Base-by-base conservation (phyloP, 2,888 invertebrate species). In the Helicoverpa assulta region DNA sequence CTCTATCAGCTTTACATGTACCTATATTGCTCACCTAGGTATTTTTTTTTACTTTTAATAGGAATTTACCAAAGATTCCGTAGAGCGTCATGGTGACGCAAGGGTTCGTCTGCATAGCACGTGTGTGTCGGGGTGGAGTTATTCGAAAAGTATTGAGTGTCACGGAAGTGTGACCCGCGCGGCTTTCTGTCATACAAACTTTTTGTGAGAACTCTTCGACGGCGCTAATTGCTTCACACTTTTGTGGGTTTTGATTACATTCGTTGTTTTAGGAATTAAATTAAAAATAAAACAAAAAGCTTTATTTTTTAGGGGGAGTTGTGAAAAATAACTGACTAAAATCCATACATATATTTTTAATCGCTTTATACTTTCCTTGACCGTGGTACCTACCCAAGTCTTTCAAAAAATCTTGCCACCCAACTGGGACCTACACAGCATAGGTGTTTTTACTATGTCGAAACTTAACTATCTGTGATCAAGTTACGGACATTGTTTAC, bases 91-190 rank as follows among this genome's bases (percentile, higher is more conserved):
- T 6, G 52, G 5, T 73, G 68, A 64, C 53, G 76, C 63, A 76
- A 76, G 53, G 53, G 68, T 62, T 66, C n/a, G 50, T 63, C 63
- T 89, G 88, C 73, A 65, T 81, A 89, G 89, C 92, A 93, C 91
- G 91, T 92, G 91, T 92, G 91, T 76, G 71, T 54, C 68, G 52
- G 43, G 51, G 70, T 87, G 81, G 70, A 65, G 63, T 68, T 74
- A 54, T 66, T 76, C 75, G 63, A 72, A 86, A 83, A 87, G 90
- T 90, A 89, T 91, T 85, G 67, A 16, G 80, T 92, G 91, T 91
- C 93, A 81, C 92, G 94, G 94, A 94, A 92, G 91, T 82, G 86
- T 79, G 90, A 90, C 89, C 90, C 80, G 80, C 78, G 84, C 78
- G 85, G 79, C 84, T 70, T 81, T 82, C 90, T 87, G 92, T 94